Evolutionary conservation across 2,797 vertebrate species (phyloP), one percentile per base, ranked within the genome.

Genomic region (Enteromius thamalakanensis): DNA sequence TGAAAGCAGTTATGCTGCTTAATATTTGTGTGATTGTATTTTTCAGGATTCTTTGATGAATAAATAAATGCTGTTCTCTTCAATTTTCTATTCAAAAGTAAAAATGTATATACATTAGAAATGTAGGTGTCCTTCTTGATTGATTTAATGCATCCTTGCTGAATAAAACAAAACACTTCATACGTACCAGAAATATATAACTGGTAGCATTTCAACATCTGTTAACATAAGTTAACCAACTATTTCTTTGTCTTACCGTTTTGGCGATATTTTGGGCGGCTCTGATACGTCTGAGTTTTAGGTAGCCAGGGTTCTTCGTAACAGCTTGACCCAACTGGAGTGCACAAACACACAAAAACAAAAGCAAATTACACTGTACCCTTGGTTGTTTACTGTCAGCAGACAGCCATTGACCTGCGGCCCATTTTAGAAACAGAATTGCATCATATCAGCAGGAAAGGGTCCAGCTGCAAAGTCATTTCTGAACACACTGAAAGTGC

Each of bases 201-300:
- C 34, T 3, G 1, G 6, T 37, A 51, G 29, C 21, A 4, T 21
- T 32, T 74, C 4, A 32, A 32, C 17, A 78, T 65, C 60, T 65
- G 37, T 29, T 65, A 49, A 78, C 9, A 42, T n/a, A 42, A 29
- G 10, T 8, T 17, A 77, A 67, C 6, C 58, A 64, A 10, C 51
- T 14, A 23, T 9, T 53, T 79, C 23, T 47, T 42, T 29, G 34
- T 88, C 92, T 80, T 72, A 99, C 97, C 90, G 96, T 98, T 90
- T 97, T 97, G 69, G 97, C 97, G 53, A 98, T 98, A 91, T 93
- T 96, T 79, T 98, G 97, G n/a, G 97, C 97, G 0, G 97, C 97
- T 85, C 97, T 93, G 87, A 99, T 99, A 87, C 96, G 94, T 2
- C 97, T 93, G 55, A 99, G 94, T 84, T 98, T 98, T 90, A 99